A percentile compares a stretch with the other conserved stretches of the same genome.
Conservation (phyloP, 2,888 invertebrate genomes). For the Harpalus rufipes region DNA sequence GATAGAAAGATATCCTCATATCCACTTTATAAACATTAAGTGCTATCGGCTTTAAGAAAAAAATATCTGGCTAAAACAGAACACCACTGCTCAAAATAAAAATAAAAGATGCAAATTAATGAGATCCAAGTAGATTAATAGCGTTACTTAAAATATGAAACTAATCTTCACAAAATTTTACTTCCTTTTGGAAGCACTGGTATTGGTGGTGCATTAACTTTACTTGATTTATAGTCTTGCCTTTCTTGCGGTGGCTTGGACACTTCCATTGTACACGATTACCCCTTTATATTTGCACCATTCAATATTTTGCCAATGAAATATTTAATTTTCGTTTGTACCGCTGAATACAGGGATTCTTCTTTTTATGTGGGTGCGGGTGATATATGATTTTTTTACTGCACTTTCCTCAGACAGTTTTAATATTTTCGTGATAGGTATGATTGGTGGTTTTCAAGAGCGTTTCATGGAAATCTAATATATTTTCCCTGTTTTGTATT, state of each 20-base stretch:
- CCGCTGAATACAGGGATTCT: not conserved
- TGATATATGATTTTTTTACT: not conserved
- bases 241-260: conserved; percentile 6
- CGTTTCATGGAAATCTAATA: conserved; percentile 13
- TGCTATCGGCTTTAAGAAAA: not conserved
- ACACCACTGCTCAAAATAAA: not conserved
- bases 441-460: not conserved
- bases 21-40: not conserved
- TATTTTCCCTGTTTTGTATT: conserved; percentile 7
- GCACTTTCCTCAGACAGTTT: not conserved
- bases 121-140: not conserved
- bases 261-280: not conserved
- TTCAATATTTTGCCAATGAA: conserved; percentile 35
- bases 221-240: conserved; percentile 14
- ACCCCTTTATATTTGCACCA: conserved; percentile 27
- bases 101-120: not conserved
- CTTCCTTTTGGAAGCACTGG: conserved; percentile 16
- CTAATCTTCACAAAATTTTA: not conserved
- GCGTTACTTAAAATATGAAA: not conserved
- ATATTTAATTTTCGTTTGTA: conserved; percentile 38
- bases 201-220: not conserved
- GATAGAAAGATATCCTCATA: too few relatives aligned
- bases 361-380: conserved; percentile 1
- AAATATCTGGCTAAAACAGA: not conserved
- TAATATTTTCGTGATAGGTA: conserved; percentile 21